Evolutionary conservation across 2,888 invertebrate species (phyloP).

Genomic region (Cephus pulcher): DNA sequence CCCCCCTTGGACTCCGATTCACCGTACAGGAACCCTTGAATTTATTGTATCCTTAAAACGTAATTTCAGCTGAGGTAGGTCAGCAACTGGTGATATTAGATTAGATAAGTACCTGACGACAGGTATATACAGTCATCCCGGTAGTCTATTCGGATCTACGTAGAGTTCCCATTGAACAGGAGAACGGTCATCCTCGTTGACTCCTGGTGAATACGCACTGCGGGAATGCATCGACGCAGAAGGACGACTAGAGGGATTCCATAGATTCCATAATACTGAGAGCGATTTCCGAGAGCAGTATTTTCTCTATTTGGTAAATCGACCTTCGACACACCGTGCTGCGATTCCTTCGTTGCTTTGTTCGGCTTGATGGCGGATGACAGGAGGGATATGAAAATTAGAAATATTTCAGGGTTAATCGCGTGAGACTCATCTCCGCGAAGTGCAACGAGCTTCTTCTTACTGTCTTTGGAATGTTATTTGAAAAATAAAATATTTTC

Average conservation of each 20-base stretch:
- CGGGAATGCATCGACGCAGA: not conserved
- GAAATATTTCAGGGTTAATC: not conserved
- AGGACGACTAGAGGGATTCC: not conserved
- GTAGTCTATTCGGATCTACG: not conserved
- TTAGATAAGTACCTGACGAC: not conserved
- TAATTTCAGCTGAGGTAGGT: conserved; percentile 54
- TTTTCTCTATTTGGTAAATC: not conserved
- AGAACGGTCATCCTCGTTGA: not conserved
- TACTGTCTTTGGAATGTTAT: not conserved
- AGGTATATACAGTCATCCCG: not conserved
- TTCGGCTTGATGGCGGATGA: not conserved
- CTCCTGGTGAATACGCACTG: not conserved
- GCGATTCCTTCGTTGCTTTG: not conserved
- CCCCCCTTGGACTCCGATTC: not conserved
- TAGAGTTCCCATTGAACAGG: not conserved
- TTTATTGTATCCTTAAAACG: conserved; percentile 48
- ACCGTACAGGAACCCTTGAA: conserved; percentile 27
- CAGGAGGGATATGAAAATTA: not conserved
- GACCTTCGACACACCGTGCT: not conserved
- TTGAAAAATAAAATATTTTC: not conserved
- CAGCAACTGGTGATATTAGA: conserved; percentile 26
- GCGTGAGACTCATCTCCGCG: not conserved
- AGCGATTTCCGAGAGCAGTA: not conserved
- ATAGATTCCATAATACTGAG: not conserved
- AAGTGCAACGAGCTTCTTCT: not conserved